phyloP scores from a whole-genome alignment of 2,797 vertebrate species.

The Sebastiscus tertius region DNA sequence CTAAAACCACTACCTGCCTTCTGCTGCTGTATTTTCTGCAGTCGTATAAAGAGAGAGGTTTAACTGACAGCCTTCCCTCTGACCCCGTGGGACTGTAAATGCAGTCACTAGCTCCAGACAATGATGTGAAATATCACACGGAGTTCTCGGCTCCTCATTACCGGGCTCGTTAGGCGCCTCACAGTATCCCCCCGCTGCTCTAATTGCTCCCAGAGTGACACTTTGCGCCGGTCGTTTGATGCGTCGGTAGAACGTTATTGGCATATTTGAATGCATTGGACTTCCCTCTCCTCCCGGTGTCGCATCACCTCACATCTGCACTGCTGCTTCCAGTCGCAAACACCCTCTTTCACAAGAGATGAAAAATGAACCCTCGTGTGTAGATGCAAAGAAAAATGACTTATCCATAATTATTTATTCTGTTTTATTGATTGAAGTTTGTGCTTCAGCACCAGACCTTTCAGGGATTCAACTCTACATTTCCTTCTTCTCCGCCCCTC shows the following conservation, averaged over 20 bases:
- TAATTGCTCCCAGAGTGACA: conserved; percentile 70
- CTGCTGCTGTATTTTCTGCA: neutral
- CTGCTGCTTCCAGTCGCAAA: neutral
- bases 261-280: conserved; percentile 40
- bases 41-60: neutral
- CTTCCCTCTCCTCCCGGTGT: neutral
- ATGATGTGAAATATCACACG: conserved; percentile 54
- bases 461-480: neutral
- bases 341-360: neutral
- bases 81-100: conserved; percentile 44
- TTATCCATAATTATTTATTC: neutral
- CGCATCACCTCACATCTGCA: conserved; percentile 16
- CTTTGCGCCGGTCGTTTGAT: conserved; percentile 20
- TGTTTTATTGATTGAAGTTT: neutral
- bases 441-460: neutral
- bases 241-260: conserved; percentile 44
- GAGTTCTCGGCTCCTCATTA: conserved; percentile 57
- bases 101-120: conserved; percentile 33
- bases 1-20: neutral
- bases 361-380: rapidly evolving
- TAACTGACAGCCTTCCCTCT: conserved; percentile 16
- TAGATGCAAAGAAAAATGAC: neutral
- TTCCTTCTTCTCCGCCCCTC: neutral
- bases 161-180: conserved; percentile 41
- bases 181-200: conserved; percentile 16